These are phyloP conservation scores for Pogonus chalceus DNA, from an alignment of 1,140 invertebrate species.

Conservation along the genomic window DNA sequence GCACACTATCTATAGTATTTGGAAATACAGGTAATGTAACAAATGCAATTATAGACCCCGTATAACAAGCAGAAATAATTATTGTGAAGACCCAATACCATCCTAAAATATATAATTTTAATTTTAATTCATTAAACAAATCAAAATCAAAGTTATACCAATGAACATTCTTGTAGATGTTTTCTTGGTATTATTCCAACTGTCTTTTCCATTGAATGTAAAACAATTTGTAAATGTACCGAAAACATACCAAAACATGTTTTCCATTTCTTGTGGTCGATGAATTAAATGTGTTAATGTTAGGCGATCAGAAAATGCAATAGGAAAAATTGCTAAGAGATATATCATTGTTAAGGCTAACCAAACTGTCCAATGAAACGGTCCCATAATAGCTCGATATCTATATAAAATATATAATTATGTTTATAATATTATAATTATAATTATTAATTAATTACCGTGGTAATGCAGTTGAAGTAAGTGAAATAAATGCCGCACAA, in stretches of 20 bases:
- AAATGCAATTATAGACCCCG: constrained; percentile 68
- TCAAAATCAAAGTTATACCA: constrained; percentile 37
- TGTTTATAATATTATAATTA: background rate
- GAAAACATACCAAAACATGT: constrained; percentile 72
- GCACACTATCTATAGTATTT: constrained; percentile 51
- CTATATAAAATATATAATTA: constrained; percentile 28
- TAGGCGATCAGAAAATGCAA: constrained; percentile 57
- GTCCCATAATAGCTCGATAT: constrained; percentile 70
- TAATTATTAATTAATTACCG: constrained; percentile 38
- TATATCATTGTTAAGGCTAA: constrained; percentile 55
- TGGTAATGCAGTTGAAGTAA: constrained; percentile 61
- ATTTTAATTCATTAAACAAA: constrained; percentile 10
- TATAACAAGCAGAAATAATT: constrained; percentile 68
- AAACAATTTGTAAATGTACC: constrained; percentile 73
- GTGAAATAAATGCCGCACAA: constrained; percentile 62
- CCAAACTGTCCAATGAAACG: constrained; percentile 69
- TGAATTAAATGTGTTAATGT: constrained; percentile 49
- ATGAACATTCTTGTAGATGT: constrained; percentile 55
- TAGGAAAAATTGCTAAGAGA: constrained; percentile 56
- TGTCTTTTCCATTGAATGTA: constrained; percentile 53
- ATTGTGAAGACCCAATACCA: constrained; percentile 72
- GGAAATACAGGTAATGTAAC: constrained; percentile 63
- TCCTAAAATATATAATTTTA: constrained; percentile 34
- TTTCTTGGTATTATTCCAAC: constrained; percentile 57
- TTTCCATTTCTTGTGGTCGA: constrained; percentile 56